Evolutionary conservation across 1,140 invertebrate species (phyloP), one percentile per base, ranked within the genome.

Genomic region (Phenacoccus solenopsis): DNA sequence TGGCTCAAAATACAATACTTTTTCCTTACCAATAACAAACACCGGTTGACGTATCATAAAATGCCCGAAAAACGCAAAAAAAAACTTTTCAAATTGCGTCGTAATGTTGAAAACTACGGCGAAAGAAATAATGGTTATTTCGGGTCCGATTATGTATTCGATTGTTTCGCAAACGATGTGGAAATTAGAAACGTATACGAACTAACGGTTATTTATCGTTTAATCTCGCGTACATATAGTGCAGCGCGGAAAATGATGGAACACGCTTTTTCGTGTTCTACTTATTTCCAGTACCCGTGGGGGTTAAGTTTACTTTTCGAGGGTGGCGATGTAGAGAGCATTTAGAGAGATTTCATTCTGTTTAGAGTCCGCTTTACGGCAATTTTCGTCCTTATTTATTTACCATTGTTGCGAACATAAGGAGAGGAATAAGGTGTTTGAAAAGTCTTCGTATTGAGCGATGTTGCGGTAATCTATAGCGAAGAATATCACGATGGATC

Each of bases 301-400:
- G 59, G 59, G 59, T 3, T 25, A 64, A 24, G 59, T 64, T 64
- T 38, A n/a, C 32, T 10, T 3, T 64, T 25, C 25, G 59, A 64
- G 59, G 59, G 59, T 64, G 59, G 59, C 21, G 25, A 24, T 10
- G 59, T 64, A 64, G 25, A 64, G 59, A 64, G 59, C 59, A 64
- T 64, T 64, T 64, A 64, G 59, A 25, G 20, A 24, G 59, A 25
- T 64, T 27, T 64, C 59, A 64, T 64, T 64, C 59, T 64, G 59
- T 64, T 64, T 25, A 25, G 25, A 24, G 59, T 64, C 59, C 12
- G 20, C 59, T 24, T 64, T 64, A 27, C 59, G 59, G 59, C 22
- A 64, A 64, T 64, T 64, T 64, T 64, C 38, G 59, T 64, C 25
- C 25, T 64, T 64, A 64, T 64, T 64, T 64, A 64, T 64, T 64